Conservation (phyloP, 2,888 invertebrate species). For the Tetanocera ferruginea region DNA sequence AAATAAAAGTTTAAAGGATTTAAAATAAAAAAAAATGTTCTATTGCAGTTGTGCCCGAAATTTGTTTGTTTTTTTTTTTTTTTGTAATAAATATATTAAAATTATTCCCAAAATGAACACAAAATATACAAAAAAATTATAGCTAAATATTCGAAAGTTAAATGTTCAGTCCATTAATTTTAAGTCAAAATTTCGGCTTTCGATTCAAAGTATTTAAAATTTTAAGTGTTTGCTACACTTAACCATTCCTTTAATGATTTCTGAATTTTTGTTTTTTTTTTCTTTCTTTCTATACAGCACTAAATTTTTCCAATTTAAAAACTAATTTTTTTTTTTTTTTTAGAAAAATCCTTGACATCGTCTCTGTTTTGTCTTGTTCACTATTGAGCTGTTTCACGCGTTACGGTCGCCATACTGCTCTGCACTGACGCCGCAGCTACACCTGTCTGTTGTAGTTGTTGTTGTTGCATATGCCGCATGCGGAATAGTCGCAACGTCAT, state of each 20-base stretch:
- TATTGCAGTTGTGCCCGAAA: conserved; percentile 64
- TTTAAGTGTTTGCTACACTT: no score
- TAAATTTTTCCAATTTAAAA: background rate
- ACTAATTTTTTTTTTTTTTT: background rate
- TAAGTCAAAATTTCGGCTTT: background rate
- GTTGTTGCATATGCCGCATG: conserved; percentile 67
- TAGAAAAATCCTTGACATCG: background rate
- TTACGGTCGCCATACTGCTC: conserved; percentile 38
- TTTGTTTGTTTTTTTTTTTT: conserved; percentile 35
- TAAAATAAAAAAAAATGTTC: conserved; percentile 41
- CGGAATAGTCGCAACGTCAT: conserved; percentile 79
- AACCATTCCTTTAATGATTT: background rate
- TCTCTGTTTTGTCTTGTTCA: conserved; percentile 24
- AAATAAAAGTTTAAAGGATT: conserved; percentile 5
- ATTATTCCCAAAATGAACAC: conserved; percentile 1
- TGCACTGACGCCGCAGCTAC: conserved; percentile 42
- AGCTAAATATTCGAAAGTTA: conserved; percentile 35
- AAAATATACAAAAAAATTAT: conserved; percentile 16
- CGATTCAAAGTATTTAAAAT: background rate
- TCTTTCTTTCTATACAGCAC: background rate
- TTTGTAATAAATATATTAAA: conserved; percentile 25
- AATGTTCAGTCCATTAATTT: conserved; percentile 17
- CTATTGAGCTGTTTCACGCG: conserved; percentile 63
- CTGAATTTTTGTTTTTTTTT: background rate
- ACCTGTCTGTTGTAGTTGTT: conserved; percentile 57